Base-by-base conservation (phyloP, 2,888 invertebrate species). In the Macroteleia sp. region DNA sequence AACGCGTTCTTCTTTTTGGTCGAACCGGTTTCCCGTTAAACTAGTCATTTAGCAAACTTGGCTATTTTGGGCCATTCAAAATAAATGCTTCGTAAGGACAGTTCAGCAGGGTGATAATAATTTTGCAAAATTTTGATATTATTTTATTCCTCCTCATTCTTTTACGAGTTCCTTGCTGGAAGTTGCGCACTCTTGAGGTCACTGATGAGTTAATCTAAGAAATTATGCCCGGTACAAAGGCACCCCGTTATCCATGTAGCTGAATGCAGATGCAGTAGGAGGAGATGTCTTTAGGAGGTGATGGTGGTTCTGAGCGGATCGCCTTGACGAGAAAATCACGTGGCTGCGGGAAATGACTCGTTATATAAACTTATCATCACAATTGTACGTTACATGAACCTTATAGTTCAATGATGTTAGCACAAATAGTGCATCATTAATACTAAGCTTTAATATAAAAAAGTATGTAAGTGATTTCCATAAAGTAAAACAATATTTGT, bases 351-450 rank as follows among this genome's bases (percentile, higher is more conserved):
- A 91, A 91, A 89, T 91, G 89, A 91, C 89, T 88, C 85, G 90
- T 91, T 90, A 91, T 88, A 89, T 90, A 90, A 91, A 90, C 87
- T 85, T 88, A 89, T 85, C 84, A 90, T 89, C 88, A 88, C 85
- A 84, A 79, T 70, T 78, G 77, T 67, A 74, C 80, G 82, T 81
- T 84, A 71, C 82, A 80, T 77, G 82, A 74, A 76, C 84, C 84
- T 81, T 77, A 80, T 85, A 64, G 73, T 59, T 71, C 71, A 77
- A 67, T 69, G 56, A 42, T 36, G 39, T 50, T 61, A 56, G 62
- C 52, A 25, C 19, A 28, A n/a, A 32, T 20, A 44, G 42, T 57
- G 32, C 57, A 57, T n/a, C n/a, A 57, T 61, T 61, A 42, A 34
- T 25, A 5, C 20, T 14, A 10, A 17, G 41, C 36, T 52, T 54